These are phyloP conservation scores for Metopolophium dirhodum DNA, from an alignment of 1,140 invertebrate genomes.

Conservation along the genomic window DNA sequence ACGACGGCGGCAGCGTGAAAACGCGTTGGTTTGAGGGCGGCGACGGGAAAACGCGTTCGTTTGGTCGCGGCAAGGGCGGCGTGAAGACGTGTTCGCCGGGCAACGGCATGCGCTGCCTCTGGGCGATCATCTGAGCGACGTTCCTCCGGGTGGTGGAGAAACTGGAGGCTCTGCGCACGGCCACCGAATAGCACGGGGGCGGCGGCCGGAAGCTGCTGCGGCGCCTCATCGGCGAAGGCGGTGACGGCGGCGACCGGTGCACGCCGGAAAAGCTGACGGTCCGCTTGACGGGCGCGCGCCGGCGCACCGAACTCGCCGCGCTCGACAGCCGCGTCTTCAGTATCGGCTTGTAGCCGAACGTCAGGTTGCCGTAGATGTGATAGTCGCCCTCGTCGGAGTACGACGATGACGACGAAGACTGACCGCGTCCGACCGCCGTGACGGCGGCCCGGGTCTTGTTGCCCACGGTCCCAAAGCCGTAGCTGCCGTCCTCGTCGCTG, in stretches of 20 bases:
- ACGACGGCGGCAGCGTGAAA: background rate
- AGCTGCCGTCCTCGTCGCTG: constrained; percentile 50
- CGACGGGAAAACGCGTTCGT: background rate
- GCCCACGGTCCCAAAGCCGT: constrained; percentile 23
- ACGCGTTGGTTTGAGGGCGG: background rate
- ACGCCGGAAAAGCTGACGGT: constrained; percentile 51
- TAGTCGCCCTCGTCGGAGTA: background rate
- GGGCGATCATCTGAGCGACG: constrained; percentile 20
- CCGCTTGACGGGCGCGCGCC: constrained; percentile 33
- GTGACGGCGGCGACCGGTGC: background rate
- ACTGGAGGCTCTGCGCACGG: constrained; percentile 54
- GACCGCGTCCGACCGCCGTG: background rate
- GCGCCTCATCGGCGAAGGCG: background rate
- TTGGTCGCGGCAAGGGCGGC: no score
- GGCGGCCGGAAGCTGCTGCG: background rate
- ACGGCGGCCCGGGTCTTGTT: constrained; percentile 17
- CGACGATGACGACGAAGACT: background rate
- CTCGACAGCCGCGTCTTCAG: constrained; percentile 40
- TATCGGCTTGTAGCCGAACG: constrained; percentile 52
- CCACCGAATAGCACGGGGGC: constrained; percentile 49
- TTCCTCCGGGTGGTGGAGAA: constrained; percentile 45
- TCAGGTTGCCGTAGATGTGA: constrained; percentile 47
- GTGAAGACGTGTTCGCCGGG: constrained; percentile 3
- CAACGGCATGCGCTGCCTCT: constrained; percentile 37
- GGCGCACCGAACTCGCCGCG: constrained; percentile 10